These are phyloP conservation scores for Geothlypis trichas DNA, from an alignment of 2,113 vertebrate genomes.

Conservation along the genomic window DNA sequence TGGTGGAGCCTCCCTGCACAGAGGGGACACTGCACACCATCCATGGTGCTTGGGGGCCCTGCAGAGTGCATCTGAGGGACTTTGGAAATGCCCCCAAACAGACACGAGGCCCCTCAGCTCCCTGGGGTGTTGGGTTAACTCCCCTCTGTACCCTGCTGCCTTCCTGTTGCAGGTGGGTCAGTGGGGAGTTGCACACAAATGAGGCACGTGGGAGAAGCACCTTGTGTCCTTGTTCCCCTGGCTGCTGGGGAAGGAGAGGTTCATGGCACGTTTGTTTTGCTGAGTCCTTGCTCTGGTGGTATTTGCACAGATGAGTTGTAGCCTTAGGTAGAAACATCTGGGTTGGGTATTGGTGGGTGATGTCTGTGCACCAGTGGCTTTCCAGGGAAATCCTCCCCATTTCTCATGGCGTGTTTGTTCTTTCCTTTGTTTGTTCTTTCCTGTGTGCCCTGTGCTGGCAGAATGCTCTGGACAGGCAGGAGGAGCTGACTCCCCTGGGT, in stretches of 20 bases:
- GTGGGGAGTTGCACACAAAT: not conserved
- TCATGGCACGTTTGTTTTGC: accelerated
- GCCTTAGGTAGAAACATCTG: not conserved
- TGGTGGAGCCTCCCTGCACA: accelerated
- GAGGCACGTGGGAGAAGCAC: not conserved
- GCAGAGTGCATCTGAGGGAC: not conserved
- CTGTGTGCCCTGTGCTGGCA: slow-evolving; percentile 38
- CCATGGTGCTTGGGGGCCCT: accelerated
- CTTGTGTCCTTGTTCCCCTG: not conserved
- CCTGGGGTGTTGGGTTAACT: not conserved
- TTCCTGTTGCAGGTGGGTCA: not conserved
- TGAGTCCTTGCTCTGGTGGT: not conserved
- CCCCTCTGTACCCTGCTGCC: not conserved
- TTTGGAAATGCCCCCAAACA: not conserved
- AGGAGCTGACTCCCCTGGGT: slow-evolving; percentile 91
- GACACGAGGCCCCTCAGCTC: accelerated
- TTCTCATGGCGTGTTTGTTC: accelerated
- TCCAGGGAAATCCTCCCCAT: not conserved
- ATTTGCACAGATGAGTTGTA: not conserved
- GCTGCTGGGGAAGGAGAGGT: not conserved
- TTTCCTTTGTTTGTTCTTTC: not conserved
- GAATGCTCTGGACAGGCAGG: slow-evolving; percentile 91
- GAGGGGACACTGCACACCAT: not conserved
- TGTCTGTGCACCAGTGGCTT: accelerated
- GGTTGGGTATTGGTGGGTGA: not conserved